A percentile compares a stretch with the other conserved stretches of the same genome.
phyloP scores from a whole-genome alignment of 1,140 invertebrate genomes.

The Bombyx mandarina region DNA sequence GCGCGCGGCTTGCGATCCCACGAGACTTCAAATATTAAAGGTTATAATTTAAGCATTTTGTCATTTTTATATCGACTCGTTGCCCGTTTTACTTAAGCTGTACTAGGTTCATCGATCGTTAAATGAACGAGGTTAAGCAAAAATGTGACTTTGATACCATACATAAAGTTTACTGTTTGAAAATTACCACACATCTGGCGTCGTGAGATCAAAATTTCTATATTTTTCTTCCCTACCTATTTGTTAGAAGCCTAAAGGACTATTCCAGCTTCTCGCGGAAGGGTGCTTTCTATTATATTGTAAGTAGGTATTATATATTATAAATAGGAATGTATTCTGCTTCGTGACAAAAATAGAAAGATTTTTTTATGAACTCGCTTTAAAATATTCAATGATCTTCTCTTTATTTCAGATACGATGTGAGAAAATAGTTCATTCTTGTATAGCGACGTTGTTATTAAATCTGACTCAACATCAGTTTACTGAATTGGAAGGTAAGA shows the following conservation, averaged over 20 bases:
- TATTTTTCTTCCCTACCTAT: too few species aligned
- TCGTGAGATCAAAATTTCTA: not conserved
- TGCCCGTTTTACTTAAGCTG: too few species aligned
- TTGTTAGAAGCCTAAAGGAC: too few species aligned
- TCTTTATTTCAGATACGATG: constrained; percentile 73
- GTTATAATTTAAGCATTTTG: constrained; percentile 11
- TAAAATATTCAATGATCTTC: not conserved
- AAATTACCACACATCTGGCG: not conserved
- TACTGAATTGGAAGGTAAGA: constrained; percentile 85
- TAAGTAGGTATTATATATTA: too few species aligned
- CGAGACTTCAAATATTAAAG: constrained; percentile 83
- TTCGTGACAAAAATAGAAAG: too few species aligned
- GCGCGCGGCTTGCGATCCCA: constrained; percentile 86
- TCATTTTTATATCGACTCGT: too few species aligned
- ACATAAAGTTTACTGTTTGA: not conserved
- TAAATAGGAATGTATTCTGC: too few species aligned
- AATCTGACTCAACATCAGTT: constrained; percentile 87
- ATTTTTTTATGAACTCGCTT: not conserved
- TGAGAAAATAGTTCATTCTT: constrained; percentile 76
- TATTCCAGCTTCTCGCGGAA: too few species aligned
- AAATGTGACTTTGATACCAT: not conserved
- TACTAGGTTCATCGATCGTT: too few species aligned
- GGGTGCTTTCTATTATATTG: too few species aligned
- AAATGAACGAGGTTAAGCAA: too few species aligned
- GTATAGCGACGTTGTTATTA: constrained; percentile 83